phyloP scores from a whole-genome alignment of 2,113 vertebrate genomes.

The Grammomys dolichurus region DNA sequence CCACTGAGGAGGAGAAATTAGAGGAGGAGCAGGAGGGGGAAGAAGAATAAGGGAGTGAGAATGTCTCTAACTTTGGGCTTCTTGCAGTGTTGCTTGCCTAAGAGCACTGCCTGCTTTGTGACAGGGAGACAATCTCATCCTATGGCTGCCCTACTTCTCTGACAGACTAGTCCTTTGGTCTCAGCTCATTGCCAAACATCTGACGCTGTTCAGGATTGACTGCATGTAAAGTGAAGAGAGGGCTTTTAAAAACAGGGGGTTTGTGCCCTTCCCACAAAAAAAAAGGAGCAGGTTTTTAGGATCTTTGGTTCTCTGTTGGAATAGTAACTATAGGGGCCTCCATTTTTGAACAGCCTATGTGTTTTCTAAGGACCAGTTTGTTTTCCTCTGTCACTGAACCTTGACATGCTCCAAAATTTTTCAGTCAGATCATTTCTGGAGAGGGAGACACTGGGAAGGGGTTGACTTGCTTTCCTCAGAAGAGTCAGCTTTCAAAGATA shows the following conservation, averaged over 20 bases:
- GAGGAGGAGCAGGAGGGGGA: background rate
- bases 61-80: background rate
- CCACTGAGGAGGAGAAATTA: background rate
- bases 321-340: conserved; percentile 23
- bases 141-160: background rate
- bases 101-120: background rate
- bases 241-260: background rate
- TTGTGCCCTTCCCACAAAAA: background rate
- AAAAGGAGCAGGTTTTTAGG: conserved; percentile 55
- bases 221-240: background rate
- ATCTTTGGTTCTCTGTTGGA: conserved; percentile 49
- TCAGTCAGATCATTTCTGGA: conserved; percentile 55
- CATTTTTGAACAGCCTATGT: background rate
- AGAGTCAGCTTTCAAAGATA: background rate
- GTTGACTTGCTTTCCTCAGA: background rate
- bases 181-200: background rate
- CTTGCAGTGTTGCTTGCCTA: conserved; percentile 5
- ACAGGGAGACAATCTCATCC: background rate
- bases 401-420: conserved; percentile 52
- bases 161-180: conserved; percentile 38
- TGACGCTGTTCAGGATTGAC: background rate
- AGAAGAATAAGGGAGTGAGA: background rate
- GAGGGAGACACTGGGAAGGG: background rate
- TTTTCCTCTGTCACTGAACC: conserved; percentile 58
- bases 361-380: conserved; percentile 54